These are phyloP conservation scores for Druon quercuslanigerum DNA, from an alignment of 1,140 invertebrate species.

Conservation along the genomic window DNA sequence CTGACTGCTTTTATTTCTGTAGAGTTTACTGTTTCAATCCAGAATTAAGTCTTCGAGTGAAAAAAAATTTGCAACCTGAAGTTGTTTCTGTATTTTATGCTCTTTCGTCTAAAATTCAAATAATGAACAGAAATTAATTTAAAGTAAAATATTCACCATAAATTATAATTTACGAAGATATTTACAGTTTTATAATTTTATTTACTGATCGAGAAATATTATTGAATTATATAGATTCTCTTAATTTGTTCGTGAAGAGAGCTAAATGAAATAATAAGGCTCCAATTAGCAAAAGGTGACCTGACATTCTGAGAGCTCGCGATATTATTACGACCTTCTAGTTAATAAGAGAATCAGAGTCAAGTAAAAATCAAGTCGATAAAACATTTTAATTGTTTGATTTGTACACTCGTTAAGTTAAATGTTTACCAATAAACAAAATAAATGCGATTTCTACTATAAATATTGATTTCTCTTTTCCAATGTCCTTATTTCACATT, in stretches of 20 bases:
- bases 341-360: constrained; percentile 6
- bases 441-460: not conserved
- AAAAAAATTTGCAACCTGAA: constrained; percentile 17
- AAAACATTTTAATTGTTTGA: constrained; percentile 17
- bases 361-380: constrained; percentile 4
- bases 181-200: too few species aligned
- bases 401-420: constrained; percentile 8
- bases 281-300: too few species aligned
- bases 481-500: not conserved
- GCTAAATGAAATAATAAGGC: too few species aligned
- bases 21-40: constrained; percentile 29
- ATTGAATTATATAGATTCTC: too few species aligned
- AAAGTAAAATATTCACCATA: not conserved
- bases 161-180: too few species aligned
- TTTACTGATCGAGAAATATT: too few species aligned
- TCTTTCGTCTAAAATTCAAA: not conserved
- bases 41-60: constrained; percentile 28
- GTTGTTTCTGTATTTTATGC: constrained; percentile 18
- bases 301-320: too few species aligned
- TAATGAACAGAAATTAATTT: constrained; percentile 13
- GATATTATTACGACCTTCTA: not conserved
- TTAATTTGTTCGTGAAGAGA: too few species aligned
- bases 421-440: not conserved
- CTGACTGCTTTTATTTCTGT: constrained; percentile 26
- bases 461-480: not conserved